Conservation (phyloP, 2,797 vertebrate species). For the Zonotrichia albicollis region DNA sequence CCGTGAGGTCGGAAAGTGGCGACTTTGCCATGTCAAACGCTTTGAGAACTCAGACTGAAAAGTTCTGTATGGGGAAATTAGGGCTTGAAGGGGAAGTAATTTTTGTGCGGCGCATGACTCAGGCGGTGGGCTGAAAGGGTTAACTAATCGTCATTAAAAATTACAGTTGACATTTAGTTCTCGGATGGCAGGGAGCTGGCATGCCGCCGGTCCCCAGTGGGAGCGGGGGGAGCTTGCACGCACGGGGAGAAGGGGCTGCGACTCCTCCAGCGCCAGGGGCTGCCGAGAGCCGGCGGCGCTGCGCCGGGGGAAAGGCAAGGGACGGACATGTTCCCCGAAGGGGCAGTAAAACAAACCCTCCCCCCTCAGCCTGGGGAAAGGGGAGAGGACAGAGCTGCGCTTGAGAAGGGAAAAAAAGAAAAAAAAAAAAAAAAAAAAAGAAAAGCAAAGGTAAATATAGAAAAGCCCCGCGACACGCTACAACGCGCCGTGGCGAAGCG, state of each 20-base stretch:
- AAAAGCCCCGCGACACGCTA: not conserved
- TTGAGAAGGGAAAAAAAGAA: not conserved
- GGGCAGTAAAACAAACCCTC: not conserved
- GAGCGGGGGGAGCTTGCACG: not conserved
- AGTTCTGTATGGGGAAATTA: not conserved
- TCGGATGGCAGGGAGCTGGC: not conserved
- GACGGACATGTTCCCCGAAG: rapidly evolving
- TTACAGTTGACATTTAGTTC: not conserved
- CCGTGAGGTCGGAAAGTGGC: rapidly evolving
- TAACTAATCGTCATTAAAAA: not conserved
- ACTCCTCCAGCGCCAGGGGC: rapidly evolving
- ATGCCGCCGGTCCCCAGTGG: rapidly evolving
- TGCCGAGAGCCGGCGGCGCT: not conserved
- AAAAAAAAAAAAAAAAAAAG: not conserved
- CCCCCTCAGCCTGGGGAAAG: not conserved
- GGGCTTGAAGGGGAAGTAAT: not conserved
- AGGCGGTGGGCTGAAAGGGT: not conserved
- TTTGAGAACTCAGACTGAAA: not conserved
- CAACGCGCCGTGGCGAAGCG: not conserved
- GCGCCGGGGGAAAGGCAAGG: not conserved
- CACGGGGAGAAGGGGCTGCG: not conserved
- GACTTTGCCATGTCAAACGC: not conserved
- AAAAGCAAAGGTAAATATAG: not conserved
- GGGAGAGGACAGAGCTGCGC: not conserved
- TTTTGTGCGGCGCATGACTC: not conserved